Base-by-base conservation (phyloP, 2,888 invertebrate genomes). In the Arge pagana region DNA sequence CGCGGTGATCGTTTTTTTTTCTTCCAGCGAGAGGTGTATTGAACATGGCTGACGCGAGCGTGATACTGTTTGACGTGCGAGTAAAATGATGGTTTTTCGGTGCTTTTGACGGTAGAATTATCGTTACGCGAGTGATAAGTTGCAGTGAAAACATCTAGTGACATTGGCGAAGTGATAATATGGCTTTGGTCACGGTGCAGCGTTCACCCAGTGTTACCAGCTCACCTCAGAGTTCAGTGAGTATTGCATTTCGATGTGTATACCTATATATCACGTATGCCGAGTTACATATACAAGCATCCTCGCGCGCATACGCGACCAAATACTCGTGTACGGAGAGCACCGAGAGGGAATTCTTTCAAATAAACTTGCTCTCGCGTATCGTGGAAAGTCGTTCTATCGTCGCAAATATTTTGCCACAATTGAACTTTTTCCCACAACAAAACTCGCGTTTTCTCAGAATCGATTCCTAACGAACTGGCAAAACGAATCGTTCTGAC, bases 161-260 rank as follows among this genome's bases (percentile, higher is more conserved):
- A 70, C 65, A 67, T 68, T 67, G 61, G 62, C 59, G 57, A 61
- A 61, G 56, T 58, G 64, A 59, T 55, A 64, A 60, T 65, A 86
- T 87, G 87, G 86, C 87, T 75, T 80, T 87, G 76, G 86, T 87
- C 77, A 87, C 86, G 68, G 84, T 87, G 72, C 86, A 86, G 74
- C 82, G 87, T 72, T 86, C 86, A 66, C 86, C 86, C 66, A 86
- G 86, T 79, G 82, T 83, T 67, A 83, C 83, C 77, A 85, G 83
- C 77, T 83, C 83, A 62, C 85, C 85, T 56, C 82, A 79, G 67
- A 81, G 79, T 71, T 79, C 81, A 71, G 83, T 82, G 70, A 81
- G 82, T 81, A 62, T 59, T 55, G 31, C 18, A 43, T 37, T 40
- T 48, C 37, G 11, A 19, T 21, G 51, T 23, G 19, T 48, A 31